Conservation (phyloP, 1,140 invertebrate species). For the Papilio machaon region DNA sequence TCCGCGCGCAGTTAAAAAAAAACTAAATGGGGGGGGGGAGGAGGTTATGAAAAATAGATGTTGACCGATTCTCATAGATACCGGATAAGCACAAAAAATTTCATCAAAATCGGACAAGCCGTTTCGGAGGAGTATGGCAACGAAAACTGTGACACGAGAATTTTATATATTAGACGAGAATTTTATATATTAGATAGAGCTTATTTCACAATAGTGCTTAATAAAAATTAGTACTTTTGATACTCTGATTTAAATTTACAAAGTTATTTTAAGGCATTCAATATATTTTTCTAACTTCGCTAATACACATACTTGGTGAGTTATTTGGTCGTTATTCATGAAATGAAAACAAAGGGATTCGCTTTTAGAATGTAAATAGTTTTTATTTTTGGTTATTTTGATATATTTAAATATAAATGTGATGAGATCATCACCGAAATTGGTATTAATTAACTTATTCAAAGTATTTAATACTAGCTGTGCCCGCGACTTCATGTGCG, state of each 20-base stretch:
- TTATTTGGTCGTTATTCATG: conserved; percentile 21
- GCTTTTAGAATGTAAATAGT: conserved; percentile 18
- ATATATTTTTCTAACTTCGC: background rate
- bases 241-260: background rate
- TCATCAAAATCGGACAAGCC: no score
- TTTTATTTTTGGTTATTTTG: background rate
- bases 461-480: no score
- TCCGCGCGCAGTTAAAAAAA: no score
- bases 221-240: background rate
- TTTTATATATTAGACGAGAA: no score
- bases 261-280: background rate
- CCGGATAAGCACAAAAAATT: no score
- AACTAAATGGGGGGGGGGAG: no score
- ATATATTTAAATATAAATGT: background rate
- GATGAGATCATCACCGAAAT: background rate
- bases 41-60: no score
- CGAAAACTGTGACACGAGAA: no score
- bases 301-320: background rate
- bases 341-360: conserved; percentile 38
- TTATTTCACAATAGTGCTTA: background rate
- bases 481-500: no score
- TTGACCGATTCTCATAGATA: no score
- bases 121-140: no score
- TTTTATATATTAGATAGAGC: background rate
- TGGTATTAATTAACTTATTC: no score